phyloP scores from a whole-genome alignment of 2,113 vertebrate species.

The Tachycineta bicolor region DNA sequence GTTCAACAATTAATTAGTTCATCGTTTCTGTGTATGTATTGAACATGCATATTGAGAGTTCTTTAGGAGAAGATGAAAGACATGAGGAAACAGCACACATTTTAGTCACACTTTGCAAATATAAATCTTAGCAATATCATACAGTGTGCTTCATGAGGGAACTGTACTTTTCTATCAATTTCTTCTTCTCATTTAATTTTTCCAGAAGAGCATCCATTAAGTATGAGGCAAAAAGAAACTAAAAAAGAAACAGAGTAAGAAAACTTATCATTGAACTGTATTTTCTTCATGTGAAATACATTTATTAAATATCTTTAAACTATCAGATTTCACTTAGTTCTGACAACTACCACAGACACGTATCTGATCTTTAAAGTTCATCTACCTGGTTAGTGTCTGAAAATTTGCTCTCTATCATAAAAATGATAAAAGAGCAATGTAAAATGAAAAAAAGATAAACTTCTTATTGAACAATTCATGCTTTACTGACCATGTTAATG shows the following conservation, averaged over 20 bases:
- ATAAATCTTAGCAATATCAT: slow-evolving; percentile 25
- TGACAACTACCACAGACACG: slow-evolving; percentile 38
- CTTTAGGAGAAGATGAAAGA: background rate
- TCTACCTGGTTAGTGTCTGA: slow-evolving; percentile 60
- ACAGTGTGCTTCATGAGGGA: slow-evolving; percentile 78
- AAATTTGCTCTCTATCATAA: slow-evolving; percentile 76
- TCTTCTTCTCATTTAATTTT: slow-evolving; percentile 93
- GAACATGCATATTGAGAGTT: slow-evolving; percentile 51
- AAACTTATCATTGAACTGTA: slow-evolving; percentile 61
- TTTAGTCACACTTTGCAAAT: slow-evolving; percentile 13
- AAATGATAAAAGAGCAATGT: slow-evolving; percentile 77
- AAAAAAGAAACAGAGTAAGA: slow-evolving; percentile 76
- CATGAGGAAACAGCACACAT: background rate
- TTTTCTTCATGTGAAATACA: slow-evolving; percentile 61
- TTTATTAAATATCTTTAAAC: slow-evolving; percentile 58
- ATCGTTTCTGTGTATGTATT: slow-evolving; percentile 44
- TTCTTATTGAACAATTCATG: slow-evolving; percentile 83
- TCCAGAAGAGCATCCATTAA: slow-evolving; percentile 86
- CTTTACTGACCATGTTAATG: slow-evolving; percentile 86
- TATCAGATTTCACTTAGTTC: slow-evolving; percentile 65
- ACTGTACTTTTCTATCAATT: slow-evolving; percentile 87
- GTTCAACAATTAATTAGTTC: slow-evolving; percentile 67
- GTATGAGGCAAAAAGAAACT: slow-evolving; percentile 88
- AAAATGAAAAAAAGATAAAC: slow-evolving; percentile 84
- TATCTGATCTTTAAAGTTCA: slow-evolving; percentile 67